phyloP scores from a whole-genome alignment of 2,888 invertebrate species.

The Cheilosia pagana region DNA sequence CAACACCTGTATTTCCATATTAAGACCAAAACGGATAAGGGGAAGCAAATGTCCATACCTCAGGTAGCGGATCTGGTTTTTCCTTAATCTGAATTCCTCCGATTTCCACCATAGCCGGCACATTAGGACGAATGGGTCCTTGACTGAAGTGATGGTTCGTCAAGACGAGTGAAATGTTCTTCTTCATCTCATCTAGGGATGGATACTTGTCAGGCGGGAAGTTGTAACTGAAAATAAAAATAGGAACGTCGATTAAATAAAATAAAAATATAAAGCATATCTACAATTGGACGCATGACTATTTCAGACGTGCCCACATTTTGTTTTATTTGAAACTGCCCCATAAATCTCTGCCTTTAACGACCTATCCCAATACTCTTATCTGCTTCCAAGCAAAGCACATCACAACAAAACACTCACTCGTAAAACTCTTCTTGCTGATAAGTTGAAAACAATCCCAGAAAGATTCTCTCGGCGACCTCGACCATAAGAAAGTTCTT shows the following conservation, averaged over 20 bases:
- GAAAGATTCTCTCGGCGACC: slow-evolving; percentile 21
- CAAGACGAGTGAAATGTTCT: slow-evolving; percentile 78
- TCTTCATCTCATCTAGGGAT: slow-evolving; percentile 76
- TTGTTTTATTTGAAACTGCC: not conserved
- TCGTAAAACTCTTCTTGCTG: slow-evolving; percentile 42
- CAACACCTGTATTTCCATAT: too few species aligned
- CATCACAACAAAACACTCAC: slow-evolving; percentile 26
- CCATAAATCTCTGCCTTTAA: not conserved
- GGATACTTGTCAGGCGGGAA: slow-evolving; percentile 79
- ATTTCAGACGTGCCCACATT: too few species aligned
- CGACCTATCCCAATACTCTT: not conserved
- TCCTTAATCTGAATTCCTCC: slow-evolving; percentile 80
- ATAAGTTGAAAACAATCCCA: not conserved
- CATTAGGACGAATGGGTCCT: slow-evolving; percentile 78
- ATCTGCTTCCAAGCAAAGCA: not conserved
- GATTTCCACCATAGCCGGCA: slow-evolving; percentile 79
- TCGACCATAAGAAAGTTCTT: slow-evolving; percentile 36
- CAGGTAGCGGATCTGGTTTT: slow-evolving; percentile 77
- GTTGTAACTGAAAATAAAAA: slow-evolving; percentile 72
- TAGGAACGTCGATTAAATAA: not conserved
- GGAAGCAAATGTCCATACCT: slow-evolving; percentile 60
- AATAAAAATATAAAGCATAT: not conserved
- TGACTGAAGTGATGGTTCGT: slow-evolving; percentile 78
- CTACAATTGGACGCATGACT: not conserved
- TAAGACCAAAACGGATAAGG: too few species aligned